Percentiles rank a stretch among this genome's conserved stretches.
These are phyloP conservation scores for Eidolon dupreanum DNA, from an alignment of 2,797 vertebrate genomes.

Conservation along the genomic window DNA sequence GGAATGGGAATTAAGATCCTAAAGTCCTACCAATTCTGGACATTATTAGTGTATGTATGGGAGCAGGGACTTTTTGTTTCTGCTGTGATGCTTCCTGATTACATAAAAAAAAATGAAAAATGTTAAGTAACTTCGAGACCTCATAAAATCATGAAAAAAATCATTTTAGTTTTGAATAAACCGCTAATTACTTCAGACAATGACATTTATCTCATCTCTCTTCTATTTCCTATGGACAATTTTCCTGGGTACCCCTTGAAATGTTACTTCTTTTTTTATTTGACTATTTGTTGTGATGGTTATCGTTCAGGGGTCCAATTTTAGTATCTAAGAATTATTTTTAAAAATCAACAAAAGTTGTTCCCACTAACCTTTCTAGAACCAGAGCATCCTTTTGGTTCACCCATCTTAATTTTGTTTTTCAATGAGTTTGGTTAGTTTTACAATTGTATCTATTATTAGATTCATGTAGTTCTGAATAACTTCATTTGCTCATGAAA, in stretches of 20 bases:
- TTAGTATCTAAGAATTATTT: neutral
- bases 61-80: neutral
- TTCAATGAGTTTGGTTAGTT: neutral
- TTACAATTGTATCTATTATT: neutral
- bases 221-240: neutral
- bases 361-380: neutral
- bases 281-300: neutral
- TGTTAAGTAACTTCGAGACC: neutral
- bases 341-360: neutral
- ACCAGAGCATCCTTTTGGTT: neutral
- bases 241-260: neutral
- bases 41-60: neutral
- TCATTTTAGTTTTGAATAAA: conserved; percentile 24
- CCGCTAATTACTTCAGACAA: neutral
- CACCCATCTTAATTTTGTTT: neutral
- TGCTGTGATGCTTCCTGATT: conserved; percentile 34
- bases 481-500: neutral
- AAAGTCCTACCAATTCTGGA: neutral
- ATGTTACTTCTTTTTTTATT: neutral
- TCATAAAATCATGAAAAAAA: conserved; percentile 19
- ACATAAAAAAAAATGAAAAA: neutral
- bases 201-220: neutral
- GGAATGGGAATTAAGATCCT: conserved; percentile 34
- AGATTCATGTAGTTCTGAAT: neutral
- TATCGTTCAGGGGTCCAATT: neutral